A percentile compares a stretch with the other conserved stretches of the same genome.
These are phyloP conservation scores for Stenodema calcarata DNA, from an alignment of 2,888 invertebrate genomes.

Conservation along the genomic window DNA sequence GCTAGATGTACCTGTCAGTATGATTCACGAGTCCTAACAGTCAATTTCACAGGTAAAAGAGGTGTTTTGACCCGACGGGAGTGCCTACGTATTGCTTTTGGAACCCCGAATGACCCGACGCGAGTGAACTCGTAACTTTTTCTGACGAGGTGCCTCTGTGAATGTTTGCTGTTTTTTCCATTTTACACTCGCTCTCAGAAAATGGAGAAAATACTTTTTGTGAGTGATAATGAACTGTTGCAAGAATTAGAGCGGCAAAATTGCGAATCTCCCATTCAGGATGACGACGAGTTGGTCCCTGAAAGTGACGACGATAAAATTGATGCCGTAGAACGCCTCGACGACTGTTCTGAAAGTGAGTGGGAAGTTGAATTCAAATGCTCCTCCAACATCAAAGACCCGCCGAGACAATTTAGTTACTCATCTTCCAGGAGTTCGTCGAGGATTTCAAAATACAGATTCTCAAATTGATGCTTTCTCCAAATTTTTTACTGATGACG, in stretches of 20 bases:
- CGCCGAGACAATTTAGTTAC: too few relatives aligned
- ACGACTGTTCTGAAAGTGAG: slow-evolving; percentile 5
- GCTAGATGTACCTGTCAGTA: not conserved
- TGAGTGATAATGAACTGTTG: not conserved
- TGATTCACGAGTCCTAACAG: not conserved
- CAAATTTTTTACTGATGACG: not conserved
- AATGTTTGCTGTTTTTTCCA: slow-evolving; percentile 6
- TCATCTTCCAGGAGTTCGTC: too few relatives aligned
- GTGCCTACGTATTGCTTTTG: not conserved
- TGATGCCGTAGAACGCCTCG: slow-evolving; percentile 1
- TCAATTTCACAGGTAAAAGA: not conserved
- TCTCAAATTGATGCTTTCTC: not conserved
- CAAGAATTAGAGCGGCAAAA: slow-evolving; percentile 5
- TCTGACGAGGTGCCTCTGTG: not conserved
- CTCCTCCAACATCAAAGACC: not conserved
- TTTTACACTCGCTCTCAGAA: not conserved
- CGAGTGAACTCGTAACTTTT: slow-evolving; percentile 22
- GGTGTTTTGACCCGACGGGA: slow-evolving; percentile 23
- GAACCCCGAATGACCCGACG: slow-evolving; percentile 6
- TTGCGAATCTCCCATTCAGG: not conserved
- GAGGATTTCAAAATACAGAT: not conserved
- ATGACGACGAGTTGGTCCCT: not conserved
- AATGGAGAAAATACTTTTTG: slow-evolving; percentile 1
- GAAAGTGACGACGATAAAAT: slow-evolving; percentile 17
- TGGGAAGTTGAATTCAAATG: not conserved